Evolutionary conservation across 2,797 vertebrate species (phyloP), one percentile per base, ranked within the genome.

Genomic region (Anguilla marmorata): DNA sequence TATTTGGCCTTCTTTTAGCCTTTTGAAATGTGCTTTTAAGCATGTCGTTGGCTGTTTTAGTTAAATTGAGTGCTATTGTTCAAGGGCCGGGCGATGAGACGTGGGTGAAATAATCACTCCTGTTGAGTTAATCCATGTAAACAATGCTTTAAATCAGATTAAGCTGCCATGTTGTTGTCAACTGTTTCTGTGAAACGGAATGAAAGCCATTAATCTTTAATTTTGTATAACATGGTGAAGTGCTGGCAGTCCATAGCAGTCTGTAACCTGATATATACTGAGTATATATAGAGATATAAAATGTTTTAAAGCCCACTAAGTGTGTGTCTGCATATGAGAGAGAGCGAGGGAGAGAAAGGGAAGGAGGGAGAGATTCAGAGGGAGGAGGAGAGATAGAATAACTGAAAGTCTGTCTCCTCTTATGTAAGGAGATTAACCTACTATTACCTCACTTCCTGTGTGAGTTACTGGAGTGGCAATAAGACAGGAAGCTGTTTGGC

Each of bases 351-450:
- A 19, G 21, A 66, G 2, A 84, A 54, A 24, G 8, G 19, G 41
- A 21, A 86, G 60, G 21, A 30, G 45, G 85, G 21, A 45, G 19
- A 14, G 45, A 58, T 60, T 66, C 1, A 86, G 60, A 2, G n/a
- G 24, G 85, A 50, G 60, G 21, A 52, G 45, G 85, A 45, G 85
- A n/a, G 27, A 45, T 7, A 4, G 74, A 86, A 69, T 24, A 60
- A 41, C 66, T 1, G 6, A 52, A 74, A 66, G 24, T 27, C 66
- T 45, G 58, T 74, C 27, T 66, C 37, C 37, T 45, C n/a, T 86
- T 86, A 74, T 74, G 63, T 86, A 86, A 86, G 85, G 37, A 50
- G 85, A 27, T 50, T 45, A 76, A 19, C 50, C 82, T 19, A 60
- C 4, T 86, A 80, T 83, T 30, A 50, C 80, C 74, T 54, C 56